phyloP scores from a whole-genome alignment of 1,140 invertebrate species.

The Drosophila ficusphila region DNA sequence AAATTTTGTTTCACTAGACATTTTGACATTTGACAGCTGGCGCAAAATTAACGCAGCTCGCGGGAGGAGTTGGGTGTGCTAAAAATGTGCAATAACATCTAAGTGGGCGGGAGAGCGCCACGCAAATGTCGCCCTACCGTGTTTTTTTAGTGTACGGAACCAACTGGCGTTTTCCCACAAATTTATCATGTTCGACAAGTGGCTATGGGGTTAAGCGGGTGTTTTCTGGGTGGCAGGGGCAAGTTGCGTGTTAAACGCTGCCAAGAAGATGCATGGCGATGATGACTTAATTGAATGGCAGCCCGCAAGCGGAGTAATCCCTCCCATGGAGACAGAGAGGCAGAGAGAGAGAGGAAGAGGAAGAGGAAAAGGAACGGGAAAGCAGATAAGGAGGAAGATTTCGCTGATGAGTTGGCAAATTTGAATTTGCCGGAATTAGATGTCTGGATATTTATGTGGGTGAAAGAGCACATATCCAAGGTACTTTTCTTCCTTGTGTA shows the following conservation, averaged over 20 bases:
- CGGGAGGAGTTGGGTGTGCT: constrained; percentile 3
- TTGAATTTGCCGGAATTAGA: constrained; percentile 24
- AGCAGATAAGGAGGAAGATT: constrained; percentile 21
- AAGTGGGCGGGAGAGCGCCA: neutral
- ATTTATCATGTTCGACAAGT: constrained; percentile 78
- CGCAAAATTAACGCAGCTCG: constrained; percentile 69
- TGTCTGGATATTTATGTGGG: neutral
- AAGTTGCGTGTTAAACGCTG: constrained; percentile 30
- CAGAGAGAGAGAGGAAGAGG: too few relatives aligned
- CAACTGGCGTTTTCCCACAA: constrained; percentile 56
- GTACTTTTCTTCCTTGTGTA: neutral
- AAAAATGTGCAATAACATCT: constrained; percentile 69
- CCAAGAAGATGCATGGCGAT: constrained; percentile 34
- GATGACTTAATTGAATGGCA: constrained; percentile 60
- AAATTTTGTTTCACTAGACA: constrained; percentile 78
- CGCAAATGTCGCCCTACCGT: neutral
- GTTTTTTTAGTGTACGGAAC: constrained; percentile 6
- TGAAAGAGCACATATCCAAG: neutral
- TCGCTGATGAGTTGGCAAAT: constrained; percentile 34
- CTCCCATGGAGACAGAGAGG: neutral
- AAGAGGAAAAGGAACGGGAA: neutral
- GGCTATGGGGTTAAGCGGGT: constrained; percentile 28
- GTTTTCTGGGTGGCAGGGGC: neutral
- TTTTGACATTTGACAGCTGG: constrained; percentile 79
- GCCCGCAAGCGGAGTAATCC: constrained; percentile 18